A percentile compares a stretch with the other conserved stretches of the same genome.
Evolutionary conservation across 2,113 vertebrate species (phyloP).

Genomic region (Copsychus sechellarum): DNA sequence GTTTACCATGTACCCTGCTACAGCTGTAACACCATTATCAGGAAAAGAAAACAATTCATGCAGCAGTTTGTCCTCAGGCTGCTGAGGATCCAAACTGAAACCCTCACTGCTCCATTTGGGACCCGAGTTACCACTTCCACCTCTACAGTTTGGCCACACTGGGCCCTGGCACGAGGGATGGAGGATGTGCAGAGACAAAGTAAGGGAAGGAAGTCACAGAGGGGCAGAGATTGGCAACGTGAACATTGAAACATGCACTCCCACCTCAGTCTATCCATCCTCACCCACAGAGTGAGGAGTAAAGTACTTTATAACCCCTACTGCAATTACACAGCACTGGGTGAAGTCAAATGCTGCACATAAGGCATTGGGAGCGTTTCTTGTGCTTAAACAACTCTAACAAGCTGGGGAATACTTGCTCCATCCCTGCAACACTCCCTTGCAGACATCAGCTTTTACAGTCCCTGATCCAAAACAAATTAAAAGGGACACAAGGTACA

Average conservation of each 20-base stretch:
- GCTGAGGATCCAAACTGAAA: background rate
- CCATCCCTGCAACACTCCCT: background rate
- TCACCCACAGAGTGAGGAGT: background rate
- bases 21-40: background rate
- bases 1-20: background rate
- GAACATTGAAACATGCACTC: background rate
- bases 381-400: background rate
- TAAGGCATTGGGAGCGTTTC: background rate
- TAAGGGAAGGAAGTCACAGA: background rate
- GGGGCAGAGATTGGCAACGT: fast-evolving
- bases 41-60: background rate
- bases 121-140: background rate
- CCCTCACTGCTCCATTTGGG: background rate
- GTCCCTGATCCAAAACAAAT: constrained; percentile 49
- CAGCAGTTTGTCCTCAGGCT: background rate
- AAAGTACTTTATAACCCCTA: background rate
- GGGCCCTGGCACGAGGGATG: background rate
- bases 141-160: background rate
- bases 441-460: background rate
- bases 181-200: background rate
- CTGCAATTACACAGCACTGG: background rate
- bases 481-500: background rate
- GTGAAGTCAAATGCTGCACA: background rate
- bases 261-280: background rate
- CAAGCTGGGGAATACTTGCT: background rate